These are phyloP conservation scores for Manis javanica DNA, from an alignment of 2,797 vertebrate genomes.

Conservation along the genomic window DNA sequence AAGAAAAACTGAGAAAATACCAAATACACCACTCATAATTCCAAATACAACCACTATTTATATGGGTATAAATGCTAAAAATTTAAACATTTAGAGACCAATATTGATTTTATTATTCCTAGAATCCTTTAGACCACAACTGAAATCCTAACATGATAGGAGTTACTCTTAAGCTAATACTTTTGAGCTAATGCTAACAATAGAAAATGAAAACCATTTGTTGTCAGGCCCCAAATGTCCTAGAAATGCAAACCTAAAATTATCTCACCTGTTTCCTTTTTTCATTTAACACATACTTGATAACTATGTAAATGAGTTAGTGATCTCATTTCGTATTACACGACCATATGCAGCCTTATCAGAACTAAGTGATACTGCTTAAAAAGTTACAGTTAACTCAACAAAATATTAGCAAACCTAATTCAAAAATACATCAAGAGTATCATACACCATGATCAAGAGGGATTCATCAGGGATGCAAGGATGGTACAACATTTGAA, in stretches of 20 bases:
- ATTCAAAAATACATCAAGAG: no score
- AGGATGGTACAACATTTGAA: no score
- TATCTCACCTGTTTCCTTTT: neutral
- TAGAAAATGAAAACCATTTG: slow-evolving; percentile 2
- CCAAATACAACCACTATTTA: neutral
- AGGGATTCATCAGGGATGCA: no score
- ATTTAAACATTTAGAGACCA: neutral
- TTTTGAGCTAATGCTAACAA: neutral
- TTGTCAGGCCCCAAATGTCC: neutral
- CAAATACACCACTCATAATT: neutral
- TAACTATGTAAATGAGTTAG: neutral
- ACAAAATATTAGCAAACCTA: no score
- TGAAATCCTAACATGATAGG: neutral
- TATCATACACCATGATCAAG: no score
- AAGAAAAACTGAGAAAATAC: slow-evolving; percentile 26
- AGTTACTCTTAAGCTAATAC: neutral
- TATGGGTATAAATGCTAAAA: slow-evolving; percentile 4
- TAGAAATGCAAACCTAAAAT: neutral
- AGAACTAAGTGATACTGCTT: neutral
- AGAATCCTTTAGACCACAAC: neutral
- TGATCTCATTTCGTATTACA: neutral
- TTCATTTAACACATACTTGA: neutral
- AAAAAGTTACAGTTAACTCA: neutral
- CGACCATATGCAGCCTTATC: neutral
- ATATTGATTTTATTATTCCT: neutral